phyloP scores from a whole-genome alignment of 2,888 invertebrate genomes.

The Deroplatys truncata region DNA sequence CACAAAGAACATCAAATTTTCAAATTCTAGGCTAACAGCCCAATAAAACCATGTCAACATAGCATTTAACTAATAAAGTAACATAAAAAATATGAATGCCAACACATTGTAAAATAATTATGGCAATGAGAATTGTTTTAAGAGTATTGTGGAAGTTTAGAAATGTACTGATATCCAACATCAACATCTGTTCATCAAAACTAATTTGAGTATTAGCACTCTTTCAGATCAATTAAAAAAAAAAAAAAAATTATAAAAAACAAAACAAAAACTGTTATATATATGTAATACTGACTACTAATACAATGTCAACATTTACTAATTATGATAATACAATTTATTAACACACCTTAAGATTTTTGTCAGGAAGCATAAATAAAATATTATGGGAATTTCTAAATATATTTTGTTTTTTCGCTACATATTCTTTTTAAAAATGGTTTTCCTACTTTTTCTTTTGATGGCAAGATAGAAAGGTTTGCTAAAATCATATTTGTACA shows the following conservation, averaged over 20 bases:
- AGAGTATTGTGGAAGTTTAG: constrained; percentile 4
- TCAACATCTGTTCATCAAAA: not conserved
- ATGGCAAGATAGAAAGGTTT: not conserved
- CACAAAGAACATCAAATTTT: constrained; percentile 1
- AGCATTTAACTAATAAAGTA: not conserved
- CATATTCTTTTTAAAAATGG: not conserved
- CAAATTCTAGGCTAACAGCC: not conserved
- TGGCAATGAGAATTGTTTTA: constrained; percentile 6
- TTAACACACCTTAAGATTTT: not conserved
- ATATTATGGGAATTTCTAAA: not conserved
- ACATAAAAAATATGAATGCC: not conserved
- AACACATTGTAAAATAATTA: not conserved
- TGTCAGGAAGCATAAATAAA: not conserved
- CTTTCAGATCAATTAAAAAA: not conserved
- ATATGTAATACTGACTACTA: not conserved
- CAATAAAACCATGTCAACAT: not conserved
- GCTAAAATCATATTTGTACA: not conserved
- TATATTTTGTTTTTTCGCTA: not conserved
- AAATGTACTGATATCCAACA: not conserved
- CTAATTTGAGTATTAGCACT: not conserved
- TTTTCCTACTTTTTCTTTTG: not conserved
- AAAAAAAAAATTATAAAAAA: too few species aligned
- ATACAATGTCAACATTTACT: not conserved
- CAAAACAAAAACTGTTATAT: not conserved
- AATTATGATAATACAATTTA: not conserved